Evolutionary conservation across 2,888 invertebrate genomes (phyloP).

Genomic region (Phania funesta): DNA sequence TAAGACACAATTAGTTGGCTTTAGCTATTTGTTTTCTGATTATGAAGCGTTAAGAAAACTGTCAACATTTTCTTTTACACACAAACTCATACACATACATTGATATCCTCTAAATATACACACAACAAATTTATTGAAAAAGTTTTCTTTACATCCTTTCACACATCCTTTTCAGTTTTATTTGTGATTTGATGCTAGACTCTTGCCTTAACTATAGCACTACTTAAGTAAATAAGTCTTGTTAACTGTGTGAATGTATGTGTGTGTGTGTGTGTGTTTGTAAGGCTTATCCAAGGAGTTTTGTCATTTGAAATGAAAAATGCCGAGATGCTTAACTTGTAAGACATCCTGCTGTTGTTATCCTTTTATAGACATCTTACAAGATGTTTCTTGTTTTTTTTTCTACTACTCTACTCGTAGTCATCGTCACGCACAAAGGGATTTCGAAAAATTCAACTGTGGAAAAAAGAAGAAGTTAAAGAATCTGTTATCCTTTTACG

Average conservation of each 20-base stretch:
- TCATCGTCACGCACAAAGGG: slow-evolving; percentile 78
- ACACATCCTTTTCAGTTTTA: slow-evolving; percentile 57
- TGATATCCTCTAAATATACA: not conserved
- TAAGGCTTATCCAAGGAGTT: slow-evolving; percentile 62
- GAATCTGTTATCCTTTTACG: slow-evolving; percentile 76
- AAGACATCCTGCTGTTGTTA: slow-evolving; percentile 65
- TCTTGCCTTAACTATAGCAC: slow-evolving; percentile 40
- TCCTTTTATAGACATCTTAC: slow-evolving; percentile 46
- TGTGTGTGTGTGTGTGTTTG: not conserved
- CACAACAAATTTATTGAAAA: slow-evolving; percentile 76
- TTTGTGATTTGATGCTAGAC: slow-evolving; percentile 46
- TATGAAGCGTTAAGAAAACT: slow-evolving; percentile 80
- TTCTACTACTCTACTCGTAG: slow-evolving; percentile 47
- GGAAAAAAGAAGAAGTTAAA: slow-evolving; percentile 25
- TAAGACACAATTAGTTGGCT: slow-evolving; percentile 67
- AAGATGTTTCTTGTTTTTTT: slow-evolving; percentile 38
- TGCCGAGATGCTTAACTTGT: slow-evolving; percentile 67
- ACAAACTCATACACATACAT: slow-evolving; percentile 66
- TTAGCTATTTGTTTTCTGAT: slow-evolving; percentile 78
- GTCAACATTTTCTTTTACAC: slow-evolving; percentile 74
- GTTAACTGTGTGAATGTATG: slow-evolving; percentile 19
- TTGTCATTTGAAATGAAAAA: slow-evolving; percentile 64
- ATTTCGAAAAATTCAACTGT: slow-evolving; percentile 70
- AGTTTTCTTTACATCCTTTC: slow-evolving; percentile 71
- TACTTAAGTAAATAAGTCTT: slow-evolving; percentile 62